Conservation (phyloP, 2,888 invertebrate genomes). For the Bombylius major region DNA sequence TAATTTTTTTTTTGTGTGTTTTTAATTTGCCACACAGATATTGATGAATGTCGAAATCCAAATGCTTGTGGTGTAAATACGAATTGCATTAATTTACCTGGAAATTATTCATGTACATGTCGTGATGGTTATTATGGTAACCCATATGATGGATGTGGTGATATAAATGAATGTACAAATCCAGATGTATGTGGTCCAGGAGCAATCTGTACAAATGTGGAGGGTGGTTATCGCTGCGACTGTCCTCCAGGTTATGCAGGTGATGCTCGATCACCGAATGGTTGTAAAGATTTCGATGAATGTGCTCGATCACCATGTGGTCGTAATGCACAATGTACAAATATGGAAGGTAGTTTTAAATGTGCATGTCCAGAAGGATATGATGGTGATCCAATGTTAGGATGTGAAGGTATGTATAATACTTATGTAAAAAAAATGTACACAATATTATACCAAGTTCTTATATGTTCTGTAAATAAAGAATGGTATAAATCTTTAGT, state of each 20-base stretch:
- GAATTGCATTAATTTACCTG: constrained; percentile 67
- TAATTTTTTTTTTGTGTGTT: too few species aligned
- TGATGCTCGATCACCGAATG: constrained; percentile 52
- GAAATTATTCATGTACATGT: constrained; percentile 80
- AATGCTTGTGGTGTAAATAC: constrained; percentile 73
- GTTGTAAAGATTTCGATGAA: constrained; percentile 64
- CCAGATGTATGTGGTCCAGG: constrained; percentile 62
- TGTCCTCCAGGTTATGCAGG: constrained; percentile 74
- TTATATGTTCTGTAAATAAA: neutral
- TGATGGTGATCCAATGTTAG: constrained; percentile 61
- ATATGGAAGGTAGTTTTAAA: constrained; percentile 63
- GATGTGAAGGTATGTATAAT: constrained; percentile 54
- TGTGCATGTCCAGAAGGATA: constrained; percentile 76
- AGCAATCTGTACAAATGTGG: constrained; percentile 66
- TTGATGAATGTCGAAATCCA: constrained; percentile 75
- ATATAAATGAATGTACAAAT: constrained; percentile 70
- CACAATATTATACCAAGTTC: neutral
- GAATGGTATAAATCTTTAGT: neutral
- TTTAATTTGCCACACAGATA: constrained; percentile 42
- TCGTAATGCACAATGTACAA: constrained; percentile 63
- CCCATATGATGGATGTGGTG: constrained; percentile 65
- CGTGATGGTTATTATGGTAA: constrained; percentile 73
- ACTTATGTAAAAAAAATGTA: neutral
- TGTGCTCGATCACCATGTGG: constrained; percentile 67
- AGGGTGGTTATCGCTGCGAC: constrained; percentile 70